Evolutionary conservation across 2,888 invertebrate species (phyloP).

Genomic region (Ophonus ardosiacus): DNA sequence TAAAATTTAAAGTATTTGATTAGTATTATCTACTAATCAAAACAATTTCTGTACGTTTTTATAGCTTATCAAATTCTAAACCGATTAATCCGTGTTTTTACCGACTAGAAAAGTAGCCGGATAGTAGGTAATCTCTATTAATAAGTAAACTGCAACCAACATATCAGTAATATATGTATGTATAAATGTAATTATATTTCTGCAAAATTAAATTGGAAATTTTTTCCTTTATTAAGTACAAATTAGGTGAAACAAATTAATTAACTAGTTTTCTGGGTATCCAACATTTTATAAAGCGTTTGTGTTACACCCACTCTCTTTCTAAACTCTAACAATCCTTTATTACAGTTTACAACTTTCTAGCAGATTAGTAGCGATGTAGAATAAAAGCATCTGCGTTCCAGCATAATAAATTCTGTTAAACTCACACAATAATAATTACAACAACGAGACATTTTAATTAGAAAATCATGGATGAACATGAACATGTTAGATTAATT

Average conservation of each 20-base stretch:
- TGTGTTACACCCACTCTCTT: background rate
- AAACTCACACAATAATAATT: background rate
- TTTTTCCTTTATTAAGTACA: background rate
- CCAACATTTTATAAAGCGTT: background rate
- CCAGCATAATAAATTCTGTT: background rate
- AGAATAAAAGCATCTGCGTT: background rate
- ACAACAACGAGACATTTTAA: background rate
- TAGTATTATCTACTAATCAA: too few relatives aligned
- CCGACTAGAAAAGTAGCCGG: too few relatives aligned
- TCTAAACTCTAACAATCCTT: background rate
- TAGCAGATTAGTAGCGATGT: background rate
- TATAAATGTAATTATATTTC: too few relatives aligned
- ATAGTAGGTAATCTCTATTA: too few relatives aligned
- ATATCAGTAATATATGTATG: too few relatives aligned
- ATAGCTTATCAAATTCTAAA: too few relatives aligned
- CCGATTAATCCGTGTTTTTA: too few relatives aligned
- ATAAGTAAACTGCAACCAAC: too few relatives aligned
- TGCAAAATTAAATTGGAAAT: too few relatives aligned
- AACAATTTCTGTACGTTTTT: too few relatives aligned
- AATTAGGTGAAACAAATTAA: background rate
- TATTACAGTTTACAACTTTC: background rate
- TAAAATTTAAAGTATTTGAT: too few relatives aligned
- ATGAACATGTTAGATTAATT: background rate
- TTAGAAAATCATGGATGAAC: background rate
- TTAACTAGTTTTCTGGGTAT: background rate